phyloP scores from a whole-genome alignment of 2,113 vertebrate species.

The Felis chaus region DNA sequence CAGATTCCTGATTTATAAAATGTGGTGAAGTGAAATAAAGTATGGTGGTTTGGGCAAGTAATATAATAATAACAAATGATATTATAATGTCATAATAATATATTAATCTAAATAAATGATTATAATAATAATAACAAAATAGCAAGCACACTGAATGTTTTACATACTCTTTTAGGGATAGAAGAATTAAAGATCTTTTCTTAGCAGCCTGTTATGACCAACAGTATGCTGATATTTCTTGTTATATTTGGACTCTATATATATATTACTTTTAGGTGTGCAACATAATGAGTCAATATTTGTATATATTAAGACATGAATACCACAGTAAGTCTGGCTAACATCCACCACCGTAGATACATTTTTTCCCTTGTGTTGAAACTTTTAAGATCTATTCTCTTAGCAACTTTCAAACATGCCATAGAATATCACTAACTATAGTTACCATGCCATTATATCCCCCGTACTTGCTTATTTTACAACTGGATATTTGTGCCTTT shows the following conservation, averaged over 20 bases:
- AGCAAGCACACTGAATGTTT: neutral
- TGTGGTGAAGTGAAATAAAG: neutral
- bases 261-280: neutral
- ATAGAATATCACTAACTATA: neutral
- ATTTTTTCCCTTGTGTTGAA: neutral
- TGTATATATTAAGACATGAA: neutral
- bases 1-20: conserved; percentile 26
- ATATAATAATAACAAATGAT: neutral
- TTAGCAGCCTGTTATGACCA: neutral
- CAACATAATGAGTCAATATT: neutral
- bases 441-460: neutral
- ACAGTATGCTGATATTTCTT: neutral
- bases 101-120: no score
- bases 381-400: neutral
- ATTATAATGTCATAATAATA: no score
- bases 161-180: neutral
- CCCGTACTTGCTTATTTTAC: neutral
- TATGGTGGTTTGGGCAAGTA: neutral
- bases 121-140: neutral
- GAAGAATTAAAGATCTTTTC: neutral
- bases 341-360: neutral
- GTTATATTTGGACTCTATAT: neutral
- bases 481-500: neutral
- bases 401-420: neutral
- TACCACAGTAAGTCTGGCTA: neutral